Evolutionary conservation across 92 coral and sea anemone species (phyloP), one percentile per base, ranked within the genome.

Genomic region (Montipora capitata): DNA sequence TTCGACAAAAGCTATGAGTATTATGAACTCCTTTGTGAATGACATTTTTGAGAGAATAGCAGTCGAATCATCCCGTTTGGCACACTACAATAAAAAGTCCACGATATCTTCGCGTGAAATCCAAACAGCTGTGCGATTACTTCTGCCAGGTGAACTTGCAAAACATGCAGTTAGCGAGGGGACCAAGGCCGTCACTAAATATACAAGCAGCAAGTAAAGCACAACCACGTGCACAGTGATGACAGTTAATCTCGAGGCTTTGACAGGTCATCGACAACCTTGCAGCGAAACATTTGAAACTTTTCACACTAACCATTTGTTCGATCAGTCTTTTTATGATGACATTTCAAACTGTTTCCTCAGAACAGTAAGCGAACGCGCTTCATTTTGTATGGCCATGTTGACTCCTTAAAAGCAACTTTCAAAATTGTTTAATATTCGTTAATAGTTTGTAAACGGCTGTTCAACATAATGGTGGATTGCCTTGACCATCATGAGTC

Each of bases 1-100:
- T 14, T 91, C 94, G 9, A 75, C 81, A 67, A 81, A 74, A 48
- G 88, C 94, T 11, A 91, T 91, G 94, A 83, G 80, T 45, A 87
- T 91, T 40, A 80, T 91, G 87, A 91, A 91, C 85, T 91, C 94
- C 11, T 88, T 91, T 44, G 88, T 91, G 10, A 91, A 91, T 64
- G 94, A 91, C 57, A 67, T 91, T 62, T 91, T 91, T 73, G 87
- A 64, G 79, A 78, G 92, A 54, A 61, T 88, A 44, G 92, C 92
- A 3, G 78, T 44, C 3, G 86, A 88, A 40, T 81, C 92, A 4
- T 88, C 92, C 0, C 78, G 66, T 14, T 72, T 88, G 51, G 88
- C 92, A n/a, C 74, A 75, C 56, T 76, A 76, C 88, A 75, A 79
- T 54, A 88, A 88, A 68, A 88, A 76, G 72, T 40, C 88, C 8